Base-by-base conservation (phyloP, 1,140 invertebrate species). In the Nephila pilipes region DNA sequence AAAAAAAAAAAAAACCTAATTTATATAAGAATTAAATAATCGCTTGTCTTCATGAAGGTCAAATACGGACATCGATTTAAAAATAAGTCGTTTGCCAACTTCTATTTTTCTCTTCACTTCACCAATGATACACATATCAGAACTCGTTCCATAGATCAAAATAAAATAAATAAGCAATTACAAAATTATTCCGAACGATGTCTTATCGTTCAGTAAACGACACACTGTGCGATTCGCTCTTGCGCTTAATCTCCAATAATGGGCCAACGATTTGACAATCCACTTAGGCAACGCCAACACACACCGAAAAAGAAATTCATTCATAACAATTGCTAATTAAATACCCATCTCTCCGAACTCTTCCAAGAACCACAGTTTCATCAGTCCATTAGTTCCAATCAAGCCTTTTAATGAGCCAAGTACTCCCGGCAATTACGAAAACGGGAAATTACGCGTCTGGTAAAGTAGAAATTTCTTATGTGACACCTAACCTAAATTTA, bases 401-500 rank as follows among this genome's bases (percentile, higher is more conserved):
- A 22, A 75, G 65, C 65, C 29, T 75, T 75, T 29, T 75, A 29
- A 75, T 29, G 29, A 75, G 69, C 69, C 29, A 32, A 75, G 29
- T 12, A 29, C 20, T 22, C 75, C 75, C 36, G 20, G 38, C 38
- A 55, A 81, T 81, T 81, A 81, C 38, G 46, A 46, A 81, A 81
- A 81, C 38, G 38, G 80, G n/a, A 81, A 81, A 81, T 46, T 81
- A 81, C 80, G 80, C n/a, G 46, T 8, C 36, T 54, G 80, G 36
- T 20, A 55, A n/a, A 10, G 38, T 18, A 20, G 46, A 81, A 25
- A 36, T 75, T 75, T 75, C 38, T 6, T 38, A 25, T 81, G 80
- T 81, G 80, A 81, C 80, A 81, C 80, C 80, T 81, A 81, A 81
- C 80, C 80, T 14, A 22, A 54, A 81, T 81, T 81, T 81, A 55